Base-by-base conservation (phyloP, 2,797 vertebrate genomes). In the Acipenser transmontanus region DNA sequence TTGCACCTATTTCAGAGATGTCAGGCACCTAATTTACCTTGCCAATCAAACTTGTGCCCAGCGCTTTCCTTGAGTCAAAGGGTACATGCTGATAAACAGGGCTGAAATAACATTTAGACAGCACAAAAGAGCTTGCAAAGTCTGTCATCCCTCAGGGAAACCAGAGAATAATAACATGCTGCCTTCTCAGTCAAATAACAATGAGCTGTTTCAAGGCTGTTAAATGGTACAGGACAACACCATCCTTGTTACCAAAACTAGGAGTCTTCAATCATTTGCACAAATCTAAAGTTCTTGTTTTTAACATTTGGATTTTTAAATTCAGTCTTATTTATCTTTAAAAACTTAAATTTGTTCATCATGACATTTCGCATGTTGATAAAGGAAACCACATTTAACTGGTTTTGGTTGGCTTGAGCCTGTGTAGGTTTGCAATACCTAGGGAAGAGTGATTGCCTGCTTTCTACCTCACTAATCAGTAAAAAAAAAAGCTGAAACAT, bases 91-190 rank as follows among this genome's bases (percentile, higher is more conserved):
- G 82, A 83, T 77, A 71, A 80, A 85, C 80, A 54, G 76, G 80
- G 72, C 70, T 68, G 71, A 80, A 82, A 78, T 78, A 80, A 78
- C 71, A 78, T 76, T 77, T 81, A 69, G 77, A 77, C 77, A 72
- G 70, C 62, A 70, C 71, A 75, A 76, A 80, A 79, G 70, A 49
- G 50, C 70, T 12, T 54, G 59, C 11, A 17, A 50, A 17, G 14
- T 48, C 47, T 59, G 13, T 49, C 49, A 10, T 13, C 51, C 64
- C 50, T 54, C 9, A 8, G 54, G 14, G 59, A 50, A n/a, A 6
- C 11, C 52, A 61, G 48, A 64, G 47, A 66, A 66, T 64, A 71
- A 69, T 66, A 66, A n/a, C 49, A 4, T 34, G 47, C 48, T 10
- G 59, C 49, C 17, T 67, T 67, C 49, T 49, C 66, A 61, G 59